Conservation (phyloP, 2,888 invertebrate species). For the Diplolepis rosae region DNA sequence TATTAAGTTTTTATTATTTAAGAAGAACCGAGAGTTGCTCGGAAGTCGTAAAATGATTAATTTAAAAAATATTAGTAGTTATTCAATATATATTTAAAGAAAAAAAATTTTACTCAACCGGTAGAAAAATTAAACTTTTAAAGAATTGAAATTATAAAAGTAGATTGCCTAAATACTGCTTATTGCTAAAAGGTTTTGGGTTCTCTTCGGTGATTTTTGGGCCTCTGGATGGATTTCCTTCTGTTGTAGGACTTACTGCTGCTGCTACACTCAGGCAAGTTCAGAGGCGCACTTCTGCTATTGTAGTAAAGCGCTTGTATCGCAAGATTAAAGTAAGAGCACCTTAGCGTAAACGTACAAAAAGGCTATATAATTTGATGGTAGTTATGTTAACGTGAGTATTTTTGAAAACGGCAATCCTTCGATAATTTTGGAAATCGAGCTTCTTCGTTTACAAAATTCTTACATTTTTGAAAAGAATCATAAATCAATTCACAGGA, state of each 20-base stretch:
- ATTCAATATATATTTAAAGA: too few species aligned
- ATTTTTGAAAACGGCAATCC: constrained; percentile 5
- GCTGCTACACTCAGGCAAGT: constrained; percentile 73
- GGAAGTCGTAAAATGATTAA: too few species aligned
- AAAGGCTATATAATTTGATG: neutral
- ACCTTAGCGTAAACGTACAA: constrained; percentile 42
- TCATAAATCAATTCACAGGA: too few species aligned
- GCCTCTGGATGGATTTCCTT: constrained; percentile 70
- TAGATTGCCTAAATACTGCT: neutral
- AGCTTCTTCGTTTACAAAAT: neutral
- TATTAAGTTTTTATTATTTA: too few species aligned
- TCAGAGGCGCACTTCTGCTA: constrained; percentile 59
- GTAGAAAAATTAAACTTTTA: too few species aligned
- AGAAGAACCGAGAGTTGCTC: too few species aligned
- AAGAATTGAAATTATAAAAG: neutral
- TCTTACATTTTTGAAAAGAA: neutral
- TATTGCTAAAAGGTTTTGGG: constrained; percentile 35
- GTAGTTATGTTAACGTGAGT: constrained; percentile 4
- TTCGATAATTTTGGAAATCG: neutral
- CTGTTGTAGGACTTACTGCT: constrained; percentile 73
- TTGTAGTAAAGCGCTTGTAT: constrained; percentile 65
- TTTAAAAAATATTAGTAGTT: too few species aligned
- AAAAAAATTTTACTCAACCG: too few species aligned
- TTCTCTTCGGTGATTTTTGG: constrained; percentile 61
- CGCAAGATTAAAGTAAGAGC: constrained; percentile 65